Base-by-base conservation (phyloP, 2,113 vertebrate species). In the Cettia cetti region DNA sequence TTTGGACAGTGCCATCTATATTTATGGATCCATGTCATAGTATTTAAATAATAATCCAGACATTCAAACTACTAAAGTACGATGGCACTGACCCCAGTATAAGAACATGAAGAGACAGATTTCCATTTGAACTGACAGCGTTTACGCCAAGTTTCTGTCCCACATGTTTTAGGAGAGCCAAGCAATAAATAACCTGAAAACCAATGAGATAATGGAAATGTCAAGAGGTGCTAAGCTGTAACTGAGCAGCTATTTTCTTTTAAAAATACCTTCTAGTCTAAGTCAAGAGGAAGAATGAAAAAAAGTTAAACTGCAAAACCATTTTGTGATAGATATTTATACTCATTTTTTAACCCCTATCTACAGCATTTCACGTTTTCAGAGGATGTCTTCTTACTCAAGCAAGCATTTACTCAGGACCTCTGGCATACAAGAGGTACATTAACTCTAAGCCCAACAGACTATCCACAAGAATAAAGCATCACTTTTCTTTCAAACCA, bases 131-230 rank as follows among this genome's bases (percentile, higher is more conserved):
- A 75, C 65, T 63, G 61, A 61, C 82, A 90, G 65, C 66, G 60
- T 90, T 90, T 92, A 71, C 0, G 77, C 88, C 94, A 96, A 95
- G 85, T 79, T 96, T 96, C 93, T 95, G 93, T 96, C 86, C 88
- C 59, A 84, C 6, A 1, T 1, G 0, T 90, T 94, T 90, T 86
- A 92, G 86, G 69, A 89, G n/a, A 96, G 69, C 86, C 94, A 96
- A 92, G 94, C 72, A 93, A 94, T 89, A 94, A 96, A 97, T 95
- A 96, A 96, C 57, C 47, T 61, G 77, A 89, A 95, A 94, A 81
- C 85, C 93, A 93, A 45, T 92, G 94, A 96, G 95, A 97, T 96
- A 96, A 97, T 96, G 93, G 94, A 96, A 97, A 92, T 95, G 94
- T 93, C 94, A 96, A 90, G 93, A 94, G 60, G 64, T 94, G 82